Percentiles rank a stretch among this genome's conserved stretches.
Conservation (phyloP, 2,797 vertebrate species). For the Pseudochirops cupreus region DNA sequence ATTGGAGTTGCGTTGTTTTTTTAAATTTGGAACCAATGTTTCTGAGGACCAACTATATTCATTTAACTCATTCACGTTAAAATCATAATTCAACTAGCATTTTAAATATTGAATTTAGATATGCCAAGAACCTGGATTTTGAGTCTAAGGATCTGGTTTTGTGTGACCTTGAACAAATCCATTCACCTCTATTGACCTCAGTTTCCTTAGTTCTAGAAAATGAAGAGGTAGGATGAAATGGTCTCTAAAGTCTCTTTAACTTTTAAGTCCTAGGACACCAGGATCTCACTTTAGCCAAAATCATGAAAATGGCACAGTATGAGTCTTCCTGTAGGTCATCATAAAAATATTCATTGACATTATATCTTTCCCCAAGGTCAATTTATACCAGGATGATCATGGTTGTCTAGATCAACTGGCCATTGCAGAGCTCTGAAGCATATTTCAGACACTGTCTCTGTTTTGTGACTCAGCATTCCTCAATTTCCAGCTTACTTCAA, state of each 20-base stretch:
- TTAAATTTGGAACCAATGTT: background rate
- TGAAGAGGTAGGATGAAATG: background rate
- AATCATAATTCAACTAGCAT: background rate
- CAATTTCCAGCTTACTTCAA: background rate
- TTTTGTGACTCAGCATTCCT: background rate
- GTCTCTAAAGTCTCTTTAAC: background rate
- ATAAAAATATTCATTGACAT: background rate
- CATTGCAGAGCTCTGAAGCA: background rate
- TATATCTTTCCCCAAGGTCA: background rate
- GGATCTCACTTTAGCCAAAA: background rate
- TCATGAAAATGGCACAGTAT: background rate
- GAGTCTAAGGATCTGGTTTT: background rate
- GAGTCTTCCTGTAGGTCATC: background rate
- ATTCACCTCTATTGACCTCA: background rate
- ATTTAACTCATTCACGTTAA: background rate
- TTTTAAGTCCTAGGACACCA: background rate
- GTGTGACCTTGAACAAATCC: background rate
- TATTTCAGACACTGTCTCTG: background rate
- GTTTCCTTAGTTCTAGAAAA: background rate
- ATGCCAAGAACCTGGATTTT: background rate
- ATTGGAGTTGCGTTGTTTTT: background rate
- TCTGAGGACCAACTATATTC: background rate
- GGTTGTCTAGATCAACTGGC: background rate
- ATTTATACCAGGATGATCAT: background rate
- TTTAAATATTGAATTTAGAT: background rate